phyloP scores from a whole-genome alignment of 2,888 invertebrate genomes.

The Rotaria socialis region DNA sequence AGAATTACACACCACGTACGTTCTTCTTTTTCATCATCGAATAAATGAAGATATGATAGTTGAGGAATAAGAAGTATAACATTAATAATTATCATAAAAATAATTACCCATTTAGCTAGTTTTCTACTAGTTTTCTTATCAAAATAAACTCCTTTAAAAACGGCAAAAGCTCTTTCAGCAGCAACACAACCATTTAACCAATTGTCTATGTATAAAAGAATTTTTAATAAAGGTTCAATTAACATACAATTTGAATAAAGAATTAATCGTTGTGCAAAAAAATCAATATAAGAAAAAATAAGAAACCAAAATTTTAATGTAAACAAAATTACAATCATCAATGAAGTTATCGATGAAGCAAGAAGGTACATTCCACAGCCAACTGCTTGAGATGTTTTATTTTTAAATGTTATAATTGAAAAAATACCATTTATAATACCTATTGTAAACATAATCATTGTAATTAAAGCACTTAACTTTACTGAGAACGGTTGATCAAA shows the following conservation, averaged over 20 bases:
- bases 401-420: slow-evolving; percentile 20
- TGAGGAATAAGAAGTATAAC: background rate
- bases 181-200: slow-evolving; percentile 20
- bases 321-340: background rate
- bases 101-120: background rate
- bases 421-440: slow-evolving; percentile 2
- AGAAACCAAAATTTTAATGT: slow-evolving; percentile 8
- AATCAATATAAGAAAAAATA: background rate
- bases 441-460: background rate
- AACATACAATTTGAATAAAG: slow-evolving; percentile 8
- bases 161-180: background rate
- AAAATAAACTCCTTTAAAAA: background rate
- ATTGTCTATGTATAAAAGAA: background rate
- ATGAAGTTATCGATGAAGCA: background rate
- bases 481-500: background rate
- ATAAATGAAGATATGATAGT: background rate
- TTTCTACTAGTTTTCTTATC: background rate
- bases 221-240: background rate
- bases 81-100: background rate
- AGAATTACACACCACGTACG: slow-evolving; percentile 1
- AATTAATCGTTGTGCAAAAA: background rate
- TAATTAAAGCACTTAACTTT: background rate
- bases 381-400: background rate
- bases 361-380: slow-evolving; percentile 1
- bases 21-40: background rate